Base-by-base conservation (phyloP, 2,888 invertebrate species). In the Spialia ferax region DNA sequence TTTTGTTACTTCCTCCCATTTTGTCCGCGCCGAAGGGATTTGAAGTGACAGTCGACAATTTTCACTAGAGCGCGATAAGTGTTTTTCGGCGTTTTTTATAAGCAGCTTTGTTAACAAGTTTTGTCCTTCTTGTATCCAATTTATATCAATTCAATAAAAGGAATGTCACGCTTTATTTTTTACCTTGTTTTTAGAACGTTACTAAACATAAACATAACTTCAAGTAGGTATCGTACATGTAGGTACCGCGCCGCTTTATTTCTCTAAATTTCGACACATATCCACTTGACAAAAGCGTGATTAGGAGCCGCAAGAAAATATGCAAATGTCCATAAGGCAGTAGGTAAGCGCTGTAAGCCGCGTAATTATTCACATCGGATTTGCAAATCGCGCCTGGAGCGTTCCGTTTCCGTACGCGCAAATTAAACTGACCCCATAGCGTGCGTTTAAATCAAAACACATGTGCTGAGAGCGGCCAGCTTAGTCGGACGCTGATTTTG, bases 341-440 rank as follows among this genome's bases (percentile, higher is more conserved):
- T 92, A 89, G 92, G 92, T 93, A 92, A 93, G 89, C 89, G 88
- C 82, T 88, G 88, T 92, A 93, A 92, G 91, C 93, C 91, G 85
- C 87, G 89, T 93, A 93, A 93, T 93, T 93, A 93, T 93, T 93
- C 93, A 91, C 93, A 88, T 90, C 86, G 90, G 91, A 91, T 92
- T 91, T 91, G 89, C 88, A 88, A 91, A 87, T 90, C 84, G 88
- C 87, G 89, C 92, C 90, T 78, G 87, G 77, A 87, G 91, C 91
- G 88, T 85, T 90, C 82, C 85, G 84, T 86, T 88, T 87, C 88
- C 86, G 84, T 85, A 83, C 80, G 81, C 86, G 85, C 84, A 86
- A 84, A 86, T 88, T 87, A 88, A 86, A 91, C 91, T 93, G 93
- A 93, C 93, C 42, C 93, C 92, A 89, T 87, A 84, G 86, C 84